Conservation (phyloP, 2,888 invertebrate species). For the Macrophya annulata region DNA sequence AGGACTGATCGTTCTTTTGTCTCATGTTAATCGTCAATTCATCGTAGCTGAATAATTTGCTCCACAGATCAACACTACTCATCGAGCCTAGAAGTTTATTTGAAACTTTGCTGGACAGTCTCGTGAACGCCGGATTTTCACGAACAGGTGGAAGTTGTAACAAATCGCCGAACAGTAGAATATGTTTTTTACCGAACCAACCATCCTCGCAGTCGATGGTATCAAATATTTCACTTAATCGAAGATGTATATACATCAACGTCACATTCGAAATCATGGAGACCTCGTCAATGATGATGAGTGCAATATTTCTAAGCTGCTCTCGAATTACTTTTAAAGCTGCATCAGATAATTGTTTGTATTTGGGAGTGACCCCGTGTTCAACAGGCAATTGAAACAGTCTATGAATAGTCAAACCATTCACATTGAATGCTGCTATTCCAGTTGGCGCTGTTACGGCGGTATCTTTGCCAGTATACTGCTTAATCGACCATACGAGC, state of each 20-base stretch:
- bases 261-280: slow-evolving; percentile 68
- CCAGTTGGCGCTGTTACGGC: slow-evolving; percentile 70
- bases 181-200: slow-evolving; percentile 33
- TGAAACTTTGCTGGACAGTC: slow-evolving; percentile 60
- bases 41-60: slow-evolving; percentile 67
- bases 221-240: slow-evolving; percentile 69
- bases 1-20: slow-evolving; percentile 63
- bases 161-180: slow-evolving; percentile 65
- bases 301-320: slow-evolving; percentile 66
- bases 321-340: slow-evolving; percentile 63
- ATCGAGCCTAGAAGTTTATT: slow-evolving; percentile 66
- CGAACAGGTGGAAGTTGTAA: slow-evolving; percentile 71
- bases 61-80: slow-evolving; percentile 66
- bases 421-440: slow-evolving; percentile 71
- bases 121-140: slow-evolving; percentile 67
- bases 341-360: slow-evolving; percentile 66
- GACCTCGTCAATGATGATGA: slow-evolving; percentile 70
- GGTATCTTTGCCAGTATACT: slow-evolving; percentile 65
- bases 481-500: slow-evolving; percentile 64
- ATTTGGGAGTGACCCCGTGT: slow-evolving; percentile 67
- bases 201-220: slow-evolving; percentile 65
- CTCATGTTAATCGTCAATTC: slow-evolving; percentile 71
- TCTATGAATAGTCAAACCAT: slow-evolving; percentile 71
- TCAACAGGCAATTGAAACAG: slow-evolving; percentile 70
- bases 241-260: slow-evolving; percentile 65